Conservation (phyloP, 2,888 invertebrate genomes). For the Orthosia cruda region DNA sequence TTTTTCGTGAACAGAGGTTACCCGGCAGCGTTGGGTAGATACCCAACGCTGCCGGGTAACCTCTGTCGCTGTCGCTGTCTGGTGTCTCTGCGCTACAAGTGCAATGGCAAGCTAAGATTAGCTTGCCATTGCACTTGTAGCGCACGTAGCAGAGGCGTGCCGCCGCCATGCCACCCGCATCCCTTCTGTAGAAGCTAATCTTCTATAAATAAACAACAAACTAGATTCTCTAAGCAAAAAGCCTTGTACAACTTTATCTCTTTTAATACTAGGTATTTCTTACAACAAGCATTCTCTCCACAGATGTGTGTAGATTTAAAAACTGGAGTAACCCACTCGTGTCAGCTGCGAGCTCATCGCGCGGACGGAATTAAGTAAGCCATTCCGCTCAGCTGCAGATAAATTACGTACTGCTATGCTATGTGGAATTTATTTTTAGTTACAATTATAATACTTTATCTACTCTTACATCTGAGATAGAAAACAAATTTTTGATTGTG, state of each 20-base stretch:
- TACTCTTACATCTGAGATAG: background rate
- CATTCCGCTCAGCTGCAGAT: slow-evolving; percentile 57
- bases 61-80: no score
- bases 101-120: no score
- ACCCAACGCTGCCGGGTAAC: no score
- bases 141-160: no score
- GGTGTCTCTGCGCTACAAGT: no score
- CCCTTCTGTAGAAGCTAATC: no score
- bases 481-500: background rate
- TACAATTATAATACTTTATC: background rate
- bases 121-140: no score
- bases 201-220: background rate
- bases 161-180: no score
- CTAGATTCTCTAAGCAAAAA: background rate
- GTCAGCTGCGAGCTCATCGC: slow-evolving; percentile 48
- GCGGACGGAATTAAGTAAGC: slow-evolving; percentile 53
- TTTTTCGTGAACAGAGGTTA: no score
- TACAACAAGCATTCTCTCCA: background rate
- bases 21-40: no score
- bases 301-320: slow-evolving; percentile 48
- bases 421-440: slow-evolving; percentile 13
- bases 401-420: slow-evolving; percentile 35
- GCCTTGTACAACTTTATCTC: background rate
- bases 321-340: slow-evolving; percentile 26
- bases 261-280: slow-evolving; percentile 1